phyloP scores from a whole-genome alignment of 2,888 invertebrate genomes.

The Leptinotarsa tumamoca region DNA sequence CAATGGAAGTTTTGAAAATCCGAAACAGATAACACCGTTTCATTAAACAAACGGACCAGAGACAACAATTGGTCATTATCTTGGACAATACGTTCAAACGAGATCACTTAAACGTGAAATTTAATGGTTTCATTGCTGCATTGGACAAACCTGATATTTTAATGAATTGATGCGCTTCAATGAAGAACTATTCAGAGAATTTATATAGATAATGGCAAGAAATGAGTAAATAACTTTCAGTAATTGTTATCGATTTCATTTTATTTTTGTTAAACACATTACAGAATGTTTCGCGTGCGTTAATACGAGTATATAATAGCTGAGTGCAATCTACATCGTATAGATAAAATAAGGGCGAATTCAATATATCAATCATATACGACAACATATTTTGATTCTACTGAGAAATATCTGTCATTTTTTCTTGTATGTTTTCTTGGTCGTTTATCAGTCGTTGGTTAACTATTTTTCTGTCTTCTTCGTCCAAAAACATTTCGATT shows the following conservation, averaged over 20 bases:
- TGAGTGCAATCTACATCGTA: no score
- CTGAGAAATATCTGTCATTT: no score
- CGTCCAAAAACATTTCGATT: no score
- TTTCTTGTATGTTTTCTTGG: no score
- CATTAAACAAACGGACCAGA: not conserved
- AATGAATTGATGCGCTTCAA: constrained; percentile 18
- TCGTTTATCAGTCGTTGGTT: no score
- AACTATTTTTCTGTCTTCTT: no score
- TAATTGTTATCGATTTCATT: not conserved
- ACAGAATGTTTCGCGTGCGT: no score
- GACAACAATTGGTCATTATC: constrained; percentile 12
- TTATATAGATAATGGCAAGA: constrained; percentile 4
- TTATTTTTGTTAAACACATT: not conserved
- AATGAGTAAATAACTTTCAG: not conserved
- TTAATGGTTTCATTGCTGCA: constrained; percentile 12
- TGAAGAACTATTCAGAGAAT: constrained; percentile 10
- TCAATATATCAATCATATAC: no score
- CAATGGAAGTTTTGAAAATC: not conserved
- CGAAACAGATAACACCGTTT: not conserved
- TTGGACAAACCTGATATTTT: constrained; percentile 6
- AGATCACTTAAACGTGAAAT: constrained; percentile 13
- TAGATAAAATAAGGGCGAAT: no score
- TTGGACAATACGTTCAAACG: not conserved
- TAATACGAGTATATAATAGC: no score
- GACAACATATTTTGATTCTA: no score